Base-by-base conservation (phyloP, 2,797 vertebrate genomes). In the Propithecus perrieri region DNA sequence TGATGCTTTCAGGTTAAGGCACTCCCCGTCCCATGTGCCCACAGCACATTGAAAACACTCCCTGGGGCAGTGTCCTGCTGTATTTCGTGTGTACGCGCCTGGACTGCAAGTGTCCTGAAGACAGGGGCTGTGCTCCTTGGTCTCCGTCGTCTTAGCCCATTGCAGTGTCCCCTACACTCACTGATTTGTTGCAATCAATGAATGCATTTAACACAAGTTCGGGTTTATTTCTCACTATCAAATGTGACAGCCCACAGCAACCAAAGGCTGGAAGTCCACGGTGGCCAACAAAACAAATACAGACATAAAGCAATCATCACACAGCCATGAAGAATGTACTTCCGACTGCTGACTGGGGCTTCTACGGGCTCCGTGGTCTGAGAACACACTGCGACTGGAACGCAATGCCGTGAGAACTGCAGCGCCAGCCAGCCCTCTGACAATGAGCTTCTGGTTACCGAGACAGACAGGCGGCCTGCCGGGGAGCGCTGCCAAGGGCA, bases 71-170 rank as follows among this genome's bases (percentile, higher is more conserved):
- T 18, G 46, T 53, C n/a, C 30, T 7, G 3, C 53, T 9, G 4
- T 1, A 0, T 17, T 43, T 46, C 2, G 38, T 38, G 72, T 1
- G 41, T 43, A 26, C 7, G 14, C 0, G 4, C 13, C 65, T 14
- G 7, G 63, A 63, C 6, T 18, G 8, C 8, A 1, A 53, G 17
- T 67, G 17, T 79, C 79, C 24, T 1, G 20, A 24, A 48, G 48
- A n/a, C 15, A 15, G 22, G n/a, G 43, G 30, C 61, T 55, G n/a
- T 5, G 61, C 48, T 28, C 13, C 3, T 50, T 1, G 48, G 18
- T 74, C 67, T 81, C 59, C 38, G 41, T 7, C 41, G 48, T 57
- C 76, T 72, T 22, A 26, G 24, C 72, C 33, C 1, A 12, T 0
- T 22, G 46, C 20, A 33, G 57, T 43, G 43, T 6, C 41, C 28